Evolutionary conservation across 2,797 vertebrate genomes (phyloP).

Genomic region (Pampus argenteus): DNA sequence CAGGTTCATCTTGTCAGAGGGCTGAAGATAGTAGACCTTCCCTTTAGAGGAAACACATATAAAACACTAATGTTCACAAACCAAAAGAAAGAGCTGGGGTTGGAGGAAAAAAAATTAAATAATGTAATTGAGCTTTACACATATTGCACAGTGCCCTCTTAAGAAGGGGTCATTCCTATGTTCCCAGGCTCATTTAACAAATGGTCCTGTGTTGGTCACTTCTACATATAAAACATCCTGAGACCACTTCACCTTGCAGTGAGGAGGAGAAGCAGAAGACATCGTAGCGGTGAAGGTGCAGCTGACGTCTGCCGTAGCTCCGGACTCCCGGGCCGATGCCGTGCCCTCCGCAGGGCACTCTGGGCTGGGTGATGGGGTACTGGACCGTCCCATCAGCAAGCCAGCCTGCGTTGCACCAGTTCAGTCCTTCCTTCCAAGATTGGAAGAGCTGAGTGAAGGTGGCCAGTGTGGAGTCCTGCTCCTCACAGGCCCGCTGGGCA

Average conservation of each 20-base stretch:
- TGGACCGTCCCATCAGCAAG: slow-evolving; percentile 90
- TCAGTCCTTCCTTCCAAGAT: slow-evolving; percentile 90
- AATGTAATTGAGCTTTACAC: too few relatives aligned
- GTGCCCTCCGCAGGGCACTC: slow-evolving; percentile 85
- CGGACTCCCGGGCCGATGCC: slow-evolving; percentile 86
- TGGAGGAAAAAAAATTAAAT: too few relatives aligned
- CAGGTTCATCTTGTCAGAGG: slow-evolving; percentile 80
- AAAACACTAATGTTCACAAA: neutral
- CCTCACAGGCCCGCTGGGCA: slow-evolving; percentile 85
- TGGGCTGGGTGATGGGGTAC: slow-evolving; percentile 88
- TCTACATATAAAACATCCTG: neutral
- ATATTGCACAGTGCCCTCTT: too few relatives aligned
- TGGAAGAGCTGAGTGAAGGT: slow-evolving; percentile 90
- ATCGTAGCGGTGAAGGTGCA: slow-evolving; percentile 84
- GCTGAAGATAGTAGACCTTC: slow-evolving; percentile 86
- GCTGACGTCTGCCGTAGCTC: slow-evolving; percentile 87
- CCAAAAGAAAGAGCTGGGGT: neutral
- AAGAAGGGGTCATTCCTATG: too few relatives aligned
- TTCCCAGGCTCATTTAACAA: too few relatives aligned
- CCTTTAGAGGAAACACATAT: slow-evolving; percentile 73
- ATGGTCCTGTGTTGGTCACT: neutral
- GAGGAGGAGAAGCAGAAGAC: slow-evolving; percentile 91
- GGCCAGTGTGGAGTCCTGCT: slow-evolving; percentile 88
- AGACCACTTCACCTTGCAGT: slow-evolving; percentile 80
- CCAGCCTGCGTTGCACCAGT: slow-evolving; percentile 95